Percentiles rank a stretch among this genome's conserved stretches.
These are phyloP conservation scores for Ariopsis seemanni DNA, from an alignment of 2,113 vertebrate genomes.

Conservation along the genomic window DNA sequence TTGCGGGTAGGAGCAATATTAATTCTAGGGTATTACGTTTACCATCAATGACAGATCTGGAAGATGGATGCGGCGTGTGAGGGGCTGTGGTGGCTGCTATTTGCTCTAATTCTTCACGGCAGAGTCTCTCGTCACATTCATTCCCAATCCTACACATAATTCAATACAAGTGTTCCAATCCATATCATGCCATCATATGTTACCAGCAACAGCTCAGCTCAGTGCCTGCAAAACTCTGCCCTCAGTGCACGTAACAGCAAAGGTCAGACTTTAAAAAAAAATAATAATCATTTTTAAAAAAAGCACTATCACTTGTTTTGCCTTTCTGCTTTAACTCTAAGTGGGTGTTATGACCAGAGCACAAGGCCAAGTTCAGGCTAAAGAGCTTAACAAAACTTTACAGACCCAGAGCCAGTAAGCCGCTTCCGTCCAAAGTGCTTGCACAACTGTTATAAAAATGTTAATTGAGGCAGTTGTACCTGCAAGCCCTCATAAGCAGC, in stretches of 20 bases:
- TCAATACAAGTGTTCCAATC: slow-evolving; percentile 56
- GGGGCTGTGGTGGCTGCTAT: slow-evolving; percentile 37
- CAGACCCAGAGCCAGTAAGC: slow-evolving; percentile 22
- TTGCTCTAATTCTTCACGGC: slow-evolving; percentile 51
- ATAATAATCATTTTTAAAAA: background rate
- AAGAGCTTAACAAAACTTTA: slow-evolving; percentile 11
- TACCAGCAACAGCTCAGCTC: slow-evolving; percentile 28
- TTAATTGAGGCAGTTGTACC: slow-evolving; percentile 60
- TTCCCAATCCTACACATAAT: slow-evolving; percentile 46
- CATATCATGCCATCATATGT: slow-evolving; percentile 51
- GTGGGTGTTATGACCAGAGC: slow-evolving; percentile 39
- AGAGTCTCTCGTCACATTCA: slow-evolving; percentile 36
- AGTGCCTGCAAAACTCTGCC: slow-evolving; percentile 32
- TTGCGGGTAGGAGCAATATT: slow-evolving; percentile 33
- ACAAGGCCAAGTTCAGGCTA: slow-evolving; percentile 40
- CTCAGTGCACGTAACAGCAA: slow-evolving; percentile 14
- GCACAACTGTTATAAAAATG: slow-evolving; percentile 57
- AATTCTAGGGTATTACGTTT: slow-evolving; percentile 53
- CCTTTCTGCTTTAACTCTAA: slow-evolving; percentile 33
- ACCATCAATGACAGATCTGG: slow-evolving; percentile 47
- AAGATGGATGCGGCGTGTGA: slow-evolving; percentile 48
- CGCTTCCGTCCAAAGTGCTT: slow-evolving; percentile 56
- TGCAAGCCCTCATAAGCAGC: slow-evolving; percentile 68
- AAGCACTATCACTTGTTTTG: slow-evolving; percentile 46
- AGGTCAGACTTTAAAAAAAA: background rate